phyloP scores from a whole-genome alignment of 2,113 vertebrate species.

The Sitta europaea region DNA sequence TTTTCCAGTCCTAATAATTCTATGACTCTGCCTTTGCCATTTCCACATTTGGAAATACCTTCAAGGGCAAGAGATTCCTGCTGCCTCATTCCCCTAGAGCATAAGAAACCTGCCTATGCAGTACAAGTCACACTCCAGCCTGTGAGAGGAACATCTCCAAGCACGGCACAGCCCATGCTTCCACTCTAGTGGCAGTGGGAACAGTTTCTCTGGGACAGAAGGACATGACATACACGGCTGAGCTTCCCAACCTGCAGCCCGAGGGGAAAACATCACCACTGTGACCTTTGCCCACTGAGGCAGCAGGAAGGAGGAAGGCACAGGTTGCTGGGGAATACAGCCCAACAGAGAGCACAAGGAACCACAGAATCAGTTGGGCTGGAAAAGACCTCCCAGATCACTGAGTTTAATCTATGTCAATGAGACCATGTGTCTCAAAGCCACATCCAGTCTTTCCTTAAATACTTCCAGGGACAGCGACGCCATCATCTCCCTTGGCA shows the following conservation, averaged over 20 bases:
- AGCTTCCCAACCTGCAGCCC: neutral
- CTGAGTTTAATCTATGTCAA: neutral
- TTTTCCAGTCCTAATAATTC: neutral
- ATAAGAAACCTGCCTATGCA: rapidly evolving
- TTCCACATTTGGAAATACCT: neutral
- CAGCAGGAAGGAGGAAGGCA: rapidly evolving
- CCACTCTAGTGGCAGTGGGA: neutral
- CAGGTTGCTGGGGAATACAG: neutral
- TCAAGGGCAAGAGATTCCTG: neutral
- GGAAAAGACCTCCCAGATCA: neutral
- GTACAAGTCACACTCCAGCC: neutral
- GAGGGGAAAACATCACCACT: rapidly evolving
- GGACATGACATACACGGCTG: rapidly evolving
- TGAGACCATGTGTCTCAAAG: neutral
- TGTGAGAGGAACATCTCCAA: rapidly evolving
- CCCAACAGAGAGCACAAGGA: neutral
- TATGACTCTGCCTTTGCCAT: neutral
- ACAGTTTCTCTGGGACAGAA: rapidly evolving
- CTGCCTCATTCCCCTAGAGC: neutral
- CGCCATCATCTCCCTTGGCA: neutral
- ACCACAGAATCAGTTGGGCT: neutral
- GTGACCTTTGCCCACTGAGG: rapidly evolving
- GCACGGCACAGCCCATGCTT: rapidly evolving
- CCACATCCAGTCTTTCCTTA: neutral
- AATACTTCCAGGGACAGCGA: neutral